Percentiles rank a stretch among this genome's conserved stretches.
Evolutionary conservation across 1,140 invertebrate species (phyloP).

Genomic region (Bilobella aurantiaca): DNA sequence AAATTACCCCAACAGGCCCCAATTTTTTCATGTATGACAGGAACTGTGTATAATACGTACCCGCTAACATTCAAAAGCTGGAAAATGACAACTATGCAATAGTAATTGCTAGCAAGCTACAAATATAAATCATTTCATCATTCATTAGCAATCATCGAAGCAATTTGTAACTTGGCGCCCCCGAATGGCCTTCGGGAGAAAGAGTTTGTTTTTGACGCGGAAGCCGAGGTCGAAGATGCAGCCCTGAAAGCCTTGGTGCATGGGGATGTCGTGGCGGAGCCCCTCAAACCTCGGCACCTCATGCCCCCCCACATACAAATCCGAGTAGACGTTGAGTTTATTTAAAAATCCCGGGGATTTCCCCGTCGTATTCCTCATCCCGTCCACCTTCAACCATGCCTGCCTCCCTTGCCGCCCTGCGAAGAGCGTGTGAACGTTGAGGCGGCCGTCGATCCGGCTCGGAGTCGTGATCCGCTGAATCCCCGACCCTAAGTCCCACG

Average conservation of each 20-base stretch:
- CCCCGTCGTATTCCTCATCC: constrained; percentile 65
- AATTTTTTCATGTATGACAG: too few species aligned
- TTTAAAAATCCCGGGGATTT: constrained; percentile 59
- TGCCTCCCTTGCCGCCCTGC: constrained; percentile 59
- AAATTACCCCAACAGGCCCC: too few species aligned
- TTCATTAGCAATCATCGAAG: constrained; percentile 27
- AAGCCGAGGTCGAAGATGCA: constrained; percentile 34
- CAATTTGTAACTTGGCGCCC: constrained; percentile 32
- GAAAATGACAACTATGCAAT: too few species aligned
- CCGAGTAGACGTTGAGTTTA: constrained; percentile 60
- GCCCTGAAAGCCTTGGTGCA: constrained; percentile 70
- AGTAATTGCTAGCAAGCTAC: too few species aligned
- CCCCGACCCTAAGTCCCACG: constrained; percentile 69
- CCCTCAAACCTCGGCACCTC: constrained; percentile 60
- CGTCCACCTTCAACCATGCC: constrained; percentile 71
- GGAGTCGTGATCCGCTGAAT: constrained; percentile 68
- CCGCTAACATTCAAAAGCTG: too few species aligned
- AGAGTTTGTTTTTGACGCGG: constrained; percentile 30
- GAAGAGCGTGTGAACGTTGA: constrained; percentile 51
- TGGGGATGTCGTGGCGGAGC: constrained; percentile 69
- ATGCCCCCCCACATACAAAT: constrained; percentile 70
- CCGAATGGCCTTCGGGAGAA: constrained; percentile 20
- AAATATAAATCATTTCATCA: too few species aligned
- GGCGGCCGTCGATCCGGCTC: constrained; percentile 48
- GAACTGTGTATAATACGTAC: too few species aligned